Conservation (phyloP, 2,113 vertebrate species). For the Campylorhamphus procurvoides region DNA sequence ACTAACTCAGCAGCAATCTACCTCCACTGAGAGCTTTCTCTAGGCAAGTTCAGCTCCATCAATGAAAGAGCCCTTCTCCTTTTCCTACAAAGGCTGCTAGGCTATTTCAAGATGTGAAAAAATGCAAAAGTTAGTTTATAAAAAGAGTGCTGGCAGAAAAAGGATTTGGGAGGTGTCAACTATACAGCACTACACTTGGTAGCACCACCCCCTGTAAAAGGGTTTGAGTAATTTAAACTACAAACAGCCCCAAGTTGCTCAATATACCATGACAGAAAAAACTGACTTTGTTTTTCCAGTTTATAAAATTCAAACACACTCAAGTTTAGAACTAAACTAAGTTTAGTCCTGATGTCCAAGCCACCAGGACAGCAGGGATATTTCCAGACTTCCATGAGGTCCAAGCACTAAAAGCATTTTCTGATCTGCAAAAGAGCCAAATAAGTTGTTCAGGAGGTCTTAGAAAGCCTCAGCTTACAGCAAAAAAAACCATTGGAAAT, state of each 20-base stretch:
- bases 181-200: conserved; percentile 17
- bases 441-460: background rate
- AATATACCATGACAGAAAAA: background rate
- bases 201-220: conserved; percentile 49
- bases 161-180: conserved; percentile 41
- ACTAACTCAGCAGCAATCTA: no score
- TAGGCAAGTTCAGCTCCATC: background rate
- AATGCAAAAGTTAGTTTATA: background rate
- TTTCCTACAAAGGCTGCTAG: background rate
- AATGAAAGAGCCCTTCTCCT: background rate
- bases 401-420: background rate
- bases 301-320: background rate
- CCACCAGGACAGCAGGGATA: background rate
- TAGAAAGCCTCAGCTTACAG: background rate
- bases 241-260: conserved; percentile 42
- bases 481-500: conserved; percentile 4
- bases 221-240: conserved; percentile 54
- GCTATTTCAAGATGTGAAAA: background rate
- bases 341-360: background rate
- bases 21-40: background rate
- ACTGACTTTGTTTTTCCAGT: background rate
- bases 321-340: background rate
- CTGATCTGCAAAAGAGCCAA: background rate
- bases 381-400: background rate
- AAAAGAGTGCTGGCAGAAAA: background rate